phyloP scores from a whole-genome alignment of 1,140 invertebrate genomes.

The Drosophila chauvacae region DNA sequence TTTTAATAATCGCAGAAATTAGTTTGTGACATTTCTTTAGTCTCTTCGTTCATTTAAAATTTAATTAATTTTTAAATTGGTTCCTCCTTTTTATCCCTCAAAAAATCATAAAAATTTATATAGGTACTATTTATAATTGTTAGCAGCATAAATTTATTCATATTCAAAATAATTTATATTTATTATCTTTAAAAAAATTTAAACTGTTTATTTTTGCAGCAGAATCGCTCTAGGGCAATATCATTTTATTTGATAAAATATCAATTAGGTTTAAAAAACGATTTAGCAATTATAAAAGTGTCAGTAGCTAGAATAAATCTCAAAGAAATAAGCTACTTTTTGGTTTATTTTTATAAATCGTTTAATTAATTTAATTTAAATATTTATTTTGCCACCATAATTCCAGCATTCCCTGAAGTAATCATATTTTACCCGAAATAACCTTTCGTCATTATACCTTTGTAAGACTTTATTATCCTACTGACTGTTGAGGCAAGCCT shows the following conservation, averaged over 20 bases:
- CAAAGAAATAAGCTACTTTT: not conserved
- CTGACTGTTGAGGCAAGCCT: not conserved
- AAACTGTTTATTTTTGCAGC: not conserved
- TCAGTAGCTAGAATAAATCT: not conserved
- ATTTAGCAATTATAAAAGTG: not conserved
- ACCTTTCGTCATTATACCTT: not conserved
- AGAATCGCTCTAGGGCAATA: not conserved
- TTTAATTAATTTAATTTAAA: not conserved
- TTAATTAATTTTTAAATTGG: not conserved
- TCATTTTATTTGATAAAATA: not conserved
- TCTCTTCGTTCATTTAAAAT: too few species aligned
- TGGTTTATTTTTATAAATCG: not conserved
- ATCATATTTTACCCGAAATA: not conserved
- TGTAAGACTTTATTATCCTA: not conserved
- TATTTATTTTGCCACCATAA: not conserved
- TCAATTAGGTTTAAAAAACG: not conserved
- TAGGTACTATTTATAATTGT: not conserved
- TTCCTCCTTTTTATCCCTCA: not conserved
- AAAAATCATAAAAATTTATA: not conserved
- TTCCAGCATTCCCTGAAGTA: not conserved
- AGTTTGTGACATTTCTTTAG: not conserved
- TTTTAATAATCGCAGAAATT: not conserved
- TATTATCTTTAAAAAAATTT: too few species aligned
- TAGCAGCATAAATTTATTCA: not conserved
- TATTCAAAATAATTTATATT: not conserved